Evolutionary conservation across 2,888 invertebrate species (phyloP).

Genomic region (Syrphus vitripennis): DNA sequence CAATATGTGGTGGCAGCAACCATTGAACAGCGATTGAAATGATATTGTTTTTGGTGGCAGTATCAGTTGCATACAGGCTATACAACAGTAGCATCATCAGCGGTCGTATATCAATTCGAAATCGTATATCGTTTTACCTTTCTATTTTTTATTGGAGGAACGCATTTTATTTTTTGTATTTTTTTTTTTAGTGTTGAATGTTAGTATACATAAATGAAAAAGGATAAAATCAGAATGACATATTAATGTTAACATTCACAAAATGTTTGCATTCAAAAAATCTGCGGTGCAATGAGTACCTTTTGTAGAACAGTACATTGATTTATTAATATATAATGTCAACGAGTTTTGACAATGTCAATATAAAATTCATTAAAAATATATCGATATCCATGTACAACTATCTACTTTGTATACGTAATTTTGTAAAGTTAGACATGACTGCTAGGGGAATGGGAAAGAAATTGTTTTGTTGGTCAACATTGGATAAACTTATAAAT

Average conservation of each 20-base stretch:
- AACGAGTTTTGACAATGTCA: too few relatives aligned
- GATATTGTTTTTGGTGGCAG: constrained; percentile 68
- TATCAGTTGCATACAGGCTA: constrained; percentile 21
- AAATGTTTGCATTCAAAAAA: not conserved
- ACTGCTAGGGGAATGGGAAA: too few relatives aligned
- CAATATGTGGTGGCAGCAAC: constrained; percentile 59
- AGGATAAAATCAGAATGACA: constrained; percentile 51
- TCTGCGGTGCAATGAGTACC: not conserved
- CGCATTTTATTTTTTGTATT: not conserved
- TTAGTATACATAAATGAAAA: constrained; percentile 35
- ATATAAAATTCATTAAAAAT: too few relatives aligned
- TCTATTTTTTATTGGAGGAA: constrained; percentile 13
- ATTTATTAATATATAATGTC: too few relatives aligned
- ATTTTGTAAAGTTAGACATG: too few relatives aligned
- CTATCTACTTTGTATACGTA: too few relatives aligned
- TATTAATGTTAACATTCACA: constrained; percentile 43
- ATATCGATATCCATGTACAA: too few relatives aligned
- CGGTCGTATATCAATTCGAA: constrained; percentile 59
- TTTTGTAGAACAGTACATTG: too few relatives aligned
- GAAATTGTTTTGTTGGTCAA: too few relatives aligned
- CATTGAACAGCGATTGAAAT: constrained; percentile 67
- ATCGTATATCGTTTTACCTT: constrained; percentile 22
- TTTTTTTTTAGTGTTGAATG: not conserved
- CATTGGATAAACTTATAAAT: too few relatives aligned
- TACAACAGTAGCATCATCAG: constrained; percentile 17